Evolutionary conservation across 2,888 invertebrate species (phyloP).

Genomic region (Pristionchus exspectatus): DNA sequence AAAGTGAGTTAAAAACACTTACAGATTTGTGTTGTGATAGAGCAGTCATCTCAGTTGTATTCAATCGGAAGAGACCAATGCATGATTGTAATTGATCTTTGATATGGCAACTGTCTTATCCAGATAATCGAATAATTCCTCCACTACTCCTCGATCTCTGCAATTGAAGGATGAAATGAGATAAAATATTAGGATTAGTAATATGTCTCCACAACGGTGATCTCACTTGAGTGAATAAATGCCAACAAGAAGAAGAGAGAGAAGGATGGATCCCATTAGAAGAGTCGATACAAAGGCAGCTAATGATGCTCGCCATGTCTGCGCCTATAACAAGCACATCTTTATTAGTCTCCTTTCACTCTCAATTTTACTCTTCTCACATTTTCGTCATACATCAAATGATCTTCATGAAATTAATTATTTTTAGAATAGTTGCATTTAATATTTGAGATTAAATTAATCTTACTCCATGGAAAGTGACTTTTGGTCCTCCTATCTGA

Average conservation of each 20-base stretch:
- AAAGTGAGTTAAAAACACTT: no score
- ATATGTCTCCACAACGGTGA: neutral
- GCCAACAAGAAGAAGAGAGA: constrained; percentile 15
- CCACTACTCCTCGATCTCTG: constrained; percentile 54
- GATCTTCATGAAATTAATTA: no score
- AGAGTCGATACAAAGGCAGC: constrained; percentile 55
- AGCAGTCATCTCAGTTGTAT: constrained; percentile 68
- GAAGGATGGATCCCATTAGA: constrained; percentile 7
- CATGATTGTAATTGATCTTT: constrained; percentile 76
- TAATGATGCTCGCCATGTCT: constrained; percentile 73
- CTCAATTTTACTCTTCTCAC: neutral
- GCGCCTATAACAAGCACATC: neutral
- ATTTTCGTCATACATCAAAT: neutral
- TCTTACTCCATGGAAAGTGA: constrained; percentile 48
- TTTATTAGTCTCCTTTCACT: neutral
- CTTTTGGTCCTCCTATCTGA: constrained; percentile 29
- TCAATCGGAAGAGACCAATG: constrained; percentile 71
- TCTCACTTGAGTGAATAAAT: constrained; percentile 38
- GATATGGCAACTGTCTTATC: constrained; percentile 75
- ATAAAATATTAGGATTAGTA: neutral
- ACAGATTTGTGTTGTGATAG: constrained; percentile 72
- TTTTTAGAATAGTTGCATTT: no score
- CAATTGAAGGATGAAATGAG: neutral
- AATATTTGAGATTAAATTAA: neutral
- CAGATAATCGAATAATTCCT: constrained; percentile 76